These are phyloP conservation scores for Symphodus melops DNA, from an alignment of 2,113 vertebrate genomes.

Conservation along the genomic window DNA sequence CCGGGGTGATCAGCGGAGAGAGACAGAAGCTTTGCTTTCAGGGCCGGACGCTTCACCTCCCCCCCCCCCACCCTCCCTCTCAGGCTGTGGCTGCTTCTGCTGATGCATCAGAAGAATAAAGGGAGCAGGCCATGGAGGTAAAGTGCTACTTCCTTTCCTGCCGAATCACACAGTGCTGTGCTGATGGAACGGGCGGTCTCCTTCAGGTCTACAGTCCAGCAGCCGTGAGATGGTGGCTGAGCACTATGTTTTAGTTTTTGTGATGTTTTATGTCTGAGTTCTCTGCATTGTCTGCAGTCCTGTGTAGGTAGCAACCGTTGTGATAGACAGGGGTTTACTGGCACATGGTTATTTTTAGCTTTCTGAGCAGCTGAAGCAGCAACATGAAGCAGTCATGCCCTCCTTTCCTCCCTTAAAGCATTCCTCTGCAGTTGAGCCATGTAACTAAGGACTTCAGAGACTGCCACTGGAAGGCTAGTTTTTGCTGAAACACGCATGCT, in stretches of 20 bases:
- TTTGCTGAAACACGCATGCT: conserved; percentile 26
- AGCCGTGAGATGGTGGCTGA: conserved; percentile 8
- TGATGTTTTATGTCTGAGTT: conserved; percentile 22
- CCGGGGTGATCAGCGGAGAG: conserved; percentile 35
- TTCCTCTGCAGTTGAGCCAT: conserved; percentile 35
- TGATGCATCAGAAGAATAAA: conserved; percentile 62
- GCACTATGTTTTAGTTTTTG: conserved; percentile 13
- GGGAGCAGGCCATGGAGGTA: conserved; percentile 77
- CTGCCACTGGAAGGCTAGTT: conserved; percentile 22
- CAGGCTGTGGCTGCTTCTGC: conserved; percentile 23
- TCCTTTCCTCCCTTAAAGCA: conserved; percentile 33
- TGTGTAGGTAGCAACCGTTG: conserved; percentile 18
- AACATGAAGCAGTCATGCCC: conserved; percentile 31
- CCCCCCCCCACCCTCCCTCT: no score
- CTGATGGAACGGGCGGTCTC: conserved; percentile 4
- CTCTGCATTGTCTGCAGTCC: conserved; percentile 21
- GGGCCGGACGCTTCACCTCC: neutral
- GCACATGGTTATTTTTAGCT: conserved; percentile 74
- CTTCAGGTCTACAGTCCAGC: conserved; percentile 1
- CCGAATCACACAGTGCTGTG: conserved; percentile 5
- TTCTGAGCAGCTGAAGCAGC: conserved; percentile 73
- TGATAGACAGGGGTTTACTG: conserved; percentile 28
- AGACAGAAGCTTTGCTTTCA: conserved; percentile 46
- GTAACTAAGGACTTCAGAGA: conserved; percentile 8
- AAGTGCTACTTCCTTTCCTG: conserved; percentile 64